Base-by-base conservation (phyloP, 2,888 invertebrate genomes). In the Heliconius ismenius region DNA sequence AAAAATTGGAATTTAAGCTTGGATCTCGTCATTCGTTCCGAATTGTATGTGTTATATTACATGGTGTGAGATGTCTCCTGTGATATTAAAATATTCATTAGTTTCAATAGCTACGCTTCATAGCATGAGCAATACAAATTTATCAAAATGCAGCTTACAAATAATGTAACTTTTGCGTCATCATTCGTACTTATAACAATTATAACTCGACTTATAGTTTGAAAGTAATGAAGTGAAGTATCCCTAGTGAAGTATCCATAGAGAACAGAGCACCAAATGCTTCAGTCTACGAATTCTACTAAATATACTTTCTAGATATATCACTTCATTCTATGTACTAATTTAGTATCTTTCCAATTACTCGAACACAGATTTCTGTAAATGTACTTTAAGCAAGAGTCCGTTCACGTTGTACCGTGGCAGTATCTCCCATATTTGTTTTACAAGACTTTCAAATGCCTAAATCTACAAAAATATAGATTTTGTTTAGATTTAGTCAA, bases 41-140 rank as follows among this genome's bases (percentile, higher is more conserved):
- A 13, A 36, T 65, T 65, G 36, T 39, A n/a, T 36, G 36, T 65
- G 36, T 21, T 36, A 39, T 32, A 24, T 39, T 15, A 36, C 36
- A n/a, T 36, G 36, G 32, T 4, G 32, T 36, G n/a, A 49, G 3
- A 18, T 54, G 18, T 13, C 0, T 15, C 54, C n/a, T 28, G 32
- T 28, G n/a, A 69, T 69, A 49, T 49, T 69, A 21, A 49, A 32
- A 32, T 58, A 69, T 49, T 69, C 6, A 49, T 69, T 32, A n/a
- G 1, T 69, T 32, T 32, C 26, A 58, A 32, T 32, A 10, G 15
- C n/a, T 54, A 10, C n/a, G 4, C 28, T 21, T 21, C 6, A 7
- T 24, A n/a, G 54, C 11, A 32, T n/a, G 11, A 28, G n/a, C 4
- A 26, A 18, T 13, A 13, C 26, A 62, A 62, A 62, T 62, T 6